Percentiles rank a stretch among this genome's conserved stretches.
Evolutionary conservation across 2,113 vertebrate species (phyloP).

Genomic region (Cyprinodon tularosa): DNA sequence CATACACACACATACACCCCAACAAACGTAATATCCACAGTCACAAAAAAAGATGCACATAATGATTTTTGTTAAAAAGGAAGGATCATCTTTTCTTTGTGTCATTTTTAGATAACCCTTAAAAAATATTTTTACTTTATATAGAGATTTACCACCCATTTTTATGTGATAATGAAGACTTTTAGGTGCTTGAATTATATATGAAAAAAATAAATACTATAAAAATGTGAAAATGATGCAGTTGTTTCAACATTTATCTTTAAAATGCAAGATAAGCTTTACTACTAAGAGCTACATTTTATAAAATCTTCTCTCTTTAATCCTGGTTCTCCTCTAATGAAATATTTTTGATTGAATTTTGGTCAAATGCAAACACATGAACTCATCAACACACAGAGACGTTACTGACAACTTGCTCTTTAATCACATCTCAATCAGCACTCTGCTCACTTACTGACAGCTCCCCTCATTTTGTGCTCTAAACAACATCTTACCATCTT

Average conservation of each 20-base stretch:
- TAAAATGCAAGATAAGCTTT: slow-evolving; percentile 8
- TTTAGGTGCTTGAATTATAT: slow-evolving; percentile 55
- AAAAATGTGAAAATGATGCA: slow-evolving; percentile 11
- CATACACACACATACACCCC: slow-evolving; percentile 1
- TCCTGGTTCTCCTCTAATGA: neutral
- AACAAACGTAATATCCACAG: neutral
- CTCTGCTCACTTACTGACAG: slow-evolving; percentile 37
- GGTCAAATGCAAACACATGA: neutral
- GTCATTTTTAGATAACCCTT: slow-evolving; percentile 28
- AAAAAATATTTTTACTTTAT: slow-evolving; percentile 53
- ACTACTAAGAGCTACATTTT: slow-evolving; percentile 3
- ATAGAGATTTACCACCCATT: slow-evolving; percentile 39
- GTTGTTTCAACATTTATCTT: slow-evolving; percentile 15
- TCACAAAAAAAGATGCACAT: slow-evolving; percentile 6
- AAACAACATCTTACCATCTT: slow-evolving; percentile 64
- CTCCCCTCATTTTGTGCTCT: slow-evolving; percentile 65
- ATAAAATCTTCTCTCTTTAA: slow-evolving; percentile 14
- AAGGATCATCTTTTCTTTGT: slow-evolving; percentile 42
- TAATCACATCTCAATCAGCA: slow-evolving; percentile 61
- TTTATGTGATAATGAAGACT: slow-evolving; percentile 58
- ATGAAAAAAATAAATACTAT: neutral
- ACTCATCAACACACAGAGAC: slow-evolving; percentile 26
- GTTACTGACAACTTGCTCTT: slow-evolving; percentile 31
- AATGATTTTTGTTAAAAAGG: slow-evolving; percentile 14
- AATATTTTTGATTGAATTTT: slow-evolving; percentile 1